phyloP scores from a whole-genome alignment of 2,113 vertebrate genomes.

The Brachyhypopomus occidentalis region DNA sequence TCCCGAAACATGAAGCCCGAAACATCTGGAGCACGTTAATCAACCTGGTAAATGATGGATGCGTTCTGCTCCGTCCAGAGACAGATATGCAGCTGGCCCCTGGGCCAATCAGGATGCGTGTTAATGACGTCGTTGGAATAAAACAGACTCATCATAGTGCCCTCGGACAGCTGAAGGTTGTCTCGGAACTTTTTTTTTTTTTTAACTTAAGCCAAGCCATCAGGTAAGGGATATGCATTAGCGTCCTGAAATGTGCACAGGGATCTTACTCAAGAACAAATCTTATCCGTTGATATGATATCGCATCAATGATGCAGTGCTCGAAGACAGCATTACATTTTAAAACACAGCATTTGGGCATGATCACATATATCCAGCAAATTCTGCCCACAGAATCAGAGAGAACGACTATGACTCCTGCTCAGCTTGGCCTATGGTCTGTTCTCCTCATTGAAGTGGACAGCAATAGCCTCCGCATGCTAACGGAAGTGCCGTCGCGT shows the following conservation, averaged over 20 bases:
- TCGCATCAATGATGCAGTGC: background rate
- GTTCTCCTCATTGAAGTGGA: too few species aligned
- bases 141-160: slow-evolving; percentile 66
- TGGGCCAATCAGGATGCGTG: slow-evolving; percentile 80
- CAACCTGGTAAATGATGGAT: slow-evolving; percentile 87
- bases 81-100: slow-evolving; percentile 78
- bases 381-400: too few species aligned
- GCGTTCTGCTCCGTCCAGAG: slow-evolving; percentile 84
- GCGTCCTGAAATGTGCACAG: background rate
- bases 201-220: background rate
- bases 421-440: too few species aligned
- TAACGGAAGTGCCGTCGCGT: too few species aligned
- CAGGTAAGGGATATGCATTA: slow-evolving; percentile 18
- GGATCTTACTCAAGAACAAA: background rate
- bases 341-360: too few species aligned
- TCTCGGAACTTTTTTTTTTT: slow-evolving; percentile 8
- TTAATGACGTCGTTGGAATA: slow-evolving; percentile 83
- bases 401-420: too few species aligned
- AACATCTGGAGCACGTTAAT: slow-evolving; percentile 91
- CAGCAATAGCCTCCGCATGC: too few species aligned
- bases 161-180: slow-evolving; percentile 66
- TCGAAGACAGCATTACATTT: background rate
- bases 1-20: slow-evolving; percentile 86
- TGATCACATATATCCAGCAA: too few species aligned
- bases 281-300: background rate